Base-by-base conservation (phyloP, 2,888 invertebrate species). In the Thymelicus sylvestris region DNA sequence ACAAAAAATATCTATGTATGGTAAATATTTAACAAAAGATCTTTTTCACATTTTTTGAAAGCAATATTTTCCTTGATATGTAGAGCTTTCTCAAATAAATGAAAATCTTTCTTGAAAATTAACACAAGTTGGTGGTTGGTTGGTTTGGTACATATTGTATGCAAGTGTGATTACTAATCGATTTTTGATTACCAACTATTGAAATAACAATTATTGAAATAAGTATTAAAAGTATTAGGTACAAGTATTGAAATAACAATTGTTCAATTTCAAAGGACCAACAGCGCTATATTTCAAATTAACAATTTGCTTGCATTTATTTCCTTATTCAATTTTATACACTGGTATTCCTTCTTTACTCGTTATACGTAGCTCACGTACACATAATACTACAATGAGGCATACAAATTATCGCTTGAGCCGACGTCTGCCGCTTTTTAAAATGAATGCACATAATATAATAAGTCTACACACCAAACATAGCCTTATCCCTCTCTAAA, bases 351-450 rank as follows among this genome's bases (percentile, higher is more conserved):
- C 81, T 86, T 82, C 85, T 87, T 87, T 88, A 88, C 88, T 90
- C 86, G 86, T 88, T 88, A 86, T 86, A 85, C 86, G 85, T 88
- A 84, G 80, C 88, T 89, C 92, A 92, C 92, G 91, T 91, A 91
- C 87, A 85, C 85, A 89, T 91, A 90, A 92, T 90, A 89, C 88
- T 90, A 92, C 91, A 90, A 92, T 92, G 87, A 91, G 85, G 86
- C 90, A 87, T 91, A 93, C 93, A 93, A 93, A 93, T 93, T 93
- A 93, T 93, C 90, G 89, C 89, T 86, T 84, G 86, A 79, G 84
- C 92, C 90, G 89, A 89, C 89, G 83, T 83, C 82, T 86, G 74
- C 77, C 78, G 79, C 79, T 80, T 81, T 82, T 83, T 76, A 83
- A 87, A 85, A 83, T 78, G 79, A 84, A 85, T 86, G 80, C 80